Evolutionary conservation across 2,797 vertebrate genomes (phyloP), one percentile per base, ranked within the genome.

Genomic region (Amazona ochrocephala): DNA sequence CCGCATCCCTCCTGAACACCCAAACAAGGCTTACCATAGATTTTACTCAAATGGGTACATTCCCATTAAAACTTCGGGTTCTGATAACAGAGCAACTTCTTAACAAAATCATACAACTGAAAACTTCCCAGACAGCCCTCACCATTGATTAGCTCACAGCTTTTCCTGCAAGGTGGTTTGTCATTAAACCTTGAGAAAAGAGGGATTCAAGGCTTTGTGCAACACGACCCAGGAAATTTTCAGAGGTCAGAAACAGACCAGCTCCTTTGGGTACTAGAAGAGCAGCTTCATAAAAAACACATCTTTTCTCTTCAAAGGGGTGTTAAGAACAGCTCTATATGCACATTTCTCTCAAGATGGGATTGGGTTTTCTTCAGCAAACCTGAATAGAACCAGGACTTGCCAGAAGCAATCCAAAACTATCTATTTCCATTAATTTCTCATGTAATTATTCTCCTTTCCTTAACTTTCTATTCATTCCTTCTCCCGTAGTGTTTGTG

Each of bases 81-180:
- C 66, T 89, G 29, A 70, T 7, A 7, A 32, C 2, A 34, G 21
- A 78, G 27, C 32, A 78, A 51, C 11, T 44, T 60, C 66, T 72
- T n/a, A 50, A 37, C 9, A 66, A 54, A 29, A 61, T 56, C 29
- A 44, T 8, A 10, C 18, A 56, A 42, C 18, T 29, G 13, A 53
- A 87, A 53, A 30, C 50, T 26, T 66, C 47, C 67, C 3, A 1
- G 29, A 17, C 84, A 87, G 21, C 1, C 1, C 54, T 60, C 42
- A 11, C 26, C 34, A 75, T 5, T 29, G 14, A 58, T 19, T 5
- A 0, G 2, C 66, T 84, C 45, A 7, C 1, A 50, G 74, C 50
- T 81, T 45, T 30, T 90, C 42, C 83, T 45, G 66, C 48, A 44
- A 42, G 18, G 86, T 7, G 44, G 56, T 51, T 53, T 65, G 37